Evolutionary conservation across 2,113 vertebrate species (phyloP).

Genomic region (Tympanuchus pallidicinctus): DNA sequence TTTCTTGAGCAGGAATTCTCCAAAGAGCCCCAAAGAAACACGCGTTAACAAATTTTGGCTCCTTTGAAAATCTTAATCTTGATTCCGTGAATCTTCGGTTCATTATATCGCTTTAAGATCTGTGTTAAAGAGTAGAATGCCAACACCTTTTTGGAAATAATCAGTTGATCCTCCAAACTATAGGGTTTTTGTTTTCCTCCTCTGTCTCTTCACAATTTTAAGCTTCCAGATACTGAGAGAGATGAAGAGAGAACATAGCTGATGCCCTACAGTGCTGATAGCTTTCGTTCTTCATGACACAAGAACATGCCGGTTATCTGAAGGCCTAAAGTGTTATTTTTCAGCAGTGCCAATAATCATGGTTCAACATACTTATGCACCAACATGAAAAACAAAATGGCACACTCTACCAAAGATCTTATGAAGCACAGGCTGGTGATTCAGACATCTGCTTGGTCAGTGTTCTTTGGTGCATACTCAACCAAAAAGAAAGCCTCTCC

Average conservation of each 20-base stretch:
- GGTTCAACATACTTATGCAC: background rate
- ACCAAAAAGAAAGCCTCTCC: constrained; percentile 1
- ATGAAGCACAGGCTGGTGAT: background rate
- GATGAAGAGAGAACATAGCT: background rate
- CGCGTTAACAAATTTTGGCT: background rate
- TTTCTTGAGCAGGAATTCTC: background rate
- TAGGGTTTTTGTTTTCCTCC: background rate
- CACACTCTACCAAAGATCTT: background rate
- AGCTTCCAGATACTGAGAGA: background rate
- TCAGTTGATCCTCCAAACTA: background rate
- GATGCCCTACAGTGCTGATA: background rate
- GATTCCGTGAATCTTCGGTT: background rate
- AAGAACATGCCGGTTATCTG: background rate
- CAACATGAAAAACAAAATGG: background rate
- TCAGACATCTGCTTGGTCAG: background rate
- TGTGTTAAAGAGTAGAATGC: background rate
- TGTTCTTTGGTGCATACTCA: background rate
- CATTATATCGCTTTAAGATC: background rate
- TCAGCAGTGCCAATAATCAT: background rate
- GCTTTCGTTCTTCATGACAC: background rate
- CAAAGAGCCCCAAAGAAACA: background rate
- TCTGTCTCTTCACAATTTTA: background rate
- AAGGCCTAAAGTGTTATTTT: background rate
- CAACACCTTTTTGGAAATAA: background rate
- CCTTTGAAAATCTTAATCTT: background rate